Evolutionary conservation across 2,888 invertebrate species (phyloP).

Genomic region (Drosophila glabriapex): DNA sequence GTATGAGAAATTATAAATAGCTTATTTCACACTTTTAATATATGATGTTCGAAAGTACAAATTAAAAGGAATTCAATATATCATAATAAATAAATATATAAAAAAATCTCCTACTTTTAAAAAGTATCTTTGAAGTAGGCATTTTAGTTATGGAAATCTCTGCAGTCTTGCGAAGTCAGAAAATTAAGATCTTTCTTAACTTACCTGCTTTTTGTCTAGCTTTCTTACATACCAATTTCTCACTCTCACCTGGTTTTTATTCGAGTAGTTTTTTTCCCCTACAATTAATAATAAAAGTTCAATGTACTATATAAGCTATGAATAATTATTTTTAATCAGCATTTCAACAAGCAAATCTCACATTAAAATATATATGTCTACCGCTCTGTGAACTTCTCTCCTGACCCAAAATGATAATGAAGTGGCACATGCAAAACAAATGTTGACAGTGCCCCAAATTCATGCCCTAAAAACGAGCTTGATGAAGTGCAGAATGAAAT

Average conservation of each 20-base stretch:
- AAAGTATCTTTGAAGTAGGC: not conserved
- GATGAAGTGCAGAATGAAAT: not conserved
- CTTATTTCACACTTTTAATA: not conserved
- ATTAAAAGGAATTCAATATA: not conserved
- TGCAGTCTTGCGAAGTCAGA: too few relatives aligned
- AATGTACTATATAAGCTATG: not conserved
- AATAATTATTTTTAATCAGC: not conserved
- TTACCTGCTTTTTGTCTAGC: not conserved
- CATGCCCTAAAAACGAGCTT: not conserved
- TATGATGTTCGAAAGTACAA: not conserved
- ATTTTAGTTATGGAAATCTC: not conserved
- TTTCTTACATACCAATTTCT: not conserved
- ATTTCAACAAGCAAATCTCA: not conserved
- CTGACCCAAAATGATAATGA: slow-evolving; percentile 21
- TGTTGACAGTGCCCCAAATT: not conserved
- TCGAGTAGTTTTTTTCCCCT: not conserved
- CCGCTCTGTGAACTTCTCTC: slow-evolving; percentile 8
- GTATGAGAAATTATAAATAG: not conserved
- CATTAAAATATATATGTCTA: not conserved
- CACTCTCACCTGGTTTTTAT: not conserved
- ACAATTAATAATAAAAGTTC: not conserved
- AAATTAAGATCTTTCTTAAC: too few relatives aligned
- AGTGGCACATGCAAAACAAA: slow-evolving; percentile 1
- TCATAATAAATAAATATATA: not conserved
- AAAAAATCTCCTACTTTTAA: not conserved